Conservation (phyloP, 2,797 vertebrate species). For the Leptatherina wallacei region DNA sequence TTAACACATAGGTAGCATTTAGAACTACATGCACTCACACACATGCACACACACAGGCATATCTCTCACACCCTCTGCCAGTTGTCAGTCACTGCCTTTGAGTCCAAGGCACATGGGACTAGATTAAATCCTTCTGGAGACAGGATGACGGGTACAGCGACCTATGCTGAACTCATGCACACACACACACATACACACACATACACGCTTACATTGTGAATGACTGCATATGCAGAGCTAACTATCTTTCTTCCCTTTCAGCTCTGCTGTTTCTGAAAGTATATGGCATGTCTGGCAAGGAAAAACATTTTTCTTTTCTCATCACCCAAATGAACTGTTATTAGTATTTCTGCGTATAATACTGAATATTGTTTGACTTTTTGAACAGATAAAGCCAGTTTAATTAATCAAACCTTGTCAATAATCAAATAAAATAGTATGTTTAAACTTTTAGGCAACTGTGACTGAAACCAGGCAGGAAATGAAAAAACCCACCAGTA, state of each 20-base stretch:
- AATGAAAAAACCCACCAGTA: slow-evolving; percentile 66
- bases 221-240: slow-evolving; percentile 54
- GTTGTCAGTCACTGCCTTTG: slow-evolving; percentile 83
- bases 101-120: slow-evolving; percentile 78
- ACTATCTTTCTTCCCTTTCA: slow-evolving; percentile 50
- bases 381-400: slow-evolving; percentile 18
- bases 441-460: slow-evolving; percentile 42
- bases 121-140: slow-evolving; percentile 85
- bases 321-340: slow-evolving; percentile 26
- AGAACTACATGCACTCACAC: slow-evolving; percentile 11
- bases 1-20: slow-evolving; percentile 14
- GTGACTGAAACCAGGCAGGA: slow-evolving; percentile 52
- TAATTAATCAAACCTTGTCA: slow-evolving; percentile 28
- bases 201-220: slow-evolving; percentile 33
- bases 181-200: slow-evolving; percentile 23
- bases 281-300: slow-evolving; percentile 37
- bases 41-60: slow-evolving; percentile 49
- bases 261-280: slow-evolving; percentile 35
- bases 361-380: slow-evolving; percentile 12
- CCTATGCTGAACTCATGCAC: slow-evolving; percentile 22
- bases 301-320: slow-evolving; percentile 29
- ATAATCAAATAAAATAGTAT: slow-evolving; percentile 40
- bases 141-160: slow-evolving; percentile 76
- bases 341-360: slow-evolving; percentile 13
- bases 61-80: slow-evolving; percentile 75